Conservation (phyloP, 2,888 invertebrate species). For the Smittia sp. region DNA sequence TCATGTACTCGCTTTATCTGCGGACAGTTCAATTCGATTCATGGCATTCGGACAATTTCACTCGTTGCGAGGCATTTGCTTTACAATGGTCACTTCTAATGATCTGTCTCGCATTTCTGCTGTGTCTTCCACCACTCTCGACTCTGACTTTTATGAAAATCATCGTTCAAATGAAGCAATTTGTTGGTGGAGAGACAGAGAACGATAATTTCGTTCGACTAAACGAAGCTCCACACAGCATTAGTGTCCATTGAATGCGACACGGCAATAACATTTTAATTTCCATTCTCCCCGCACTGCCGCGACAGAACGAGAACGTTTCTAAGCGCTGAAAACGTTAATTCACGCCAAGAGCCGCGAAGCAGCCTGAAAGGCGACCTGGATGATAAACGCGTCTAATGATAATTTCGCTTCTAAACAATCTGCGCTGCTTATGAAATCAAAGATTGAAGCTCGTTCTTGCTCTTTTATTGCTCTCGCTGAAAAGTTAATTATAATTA, state of each 20-base stretch:
- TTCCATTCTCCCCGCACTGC: not conserved
- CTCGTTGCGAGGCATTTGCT: not conserved
- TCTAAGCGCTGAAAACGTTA: not conserved
- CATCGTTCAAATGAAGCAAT: constrained; percentile 18
- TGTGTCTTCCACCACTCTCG: not conserved
- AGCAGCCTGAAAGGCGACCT: constrained; percentile 7
- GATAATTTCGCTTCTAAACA: constrained; percentile 27
- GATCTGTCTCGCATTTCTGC: constrained; percentile 17
- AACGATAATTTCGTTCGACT: not conserved
- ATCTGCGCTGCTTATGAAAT: constrained; percentile 12
- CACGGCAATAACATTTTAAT: constrained; percentile 36
- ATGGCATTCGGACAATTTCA: not conserved
- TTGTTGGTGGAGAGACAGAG: not conserved
- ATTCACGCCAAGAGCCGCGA: constrained; percentile 3
- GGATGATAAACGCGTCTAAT: constrained; percentile 38
- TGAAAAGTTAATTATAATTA: constrained; percentile 41
- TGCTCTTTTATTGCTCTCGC: not conserved
- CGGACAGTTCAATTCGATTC: constrained; percentile 33
- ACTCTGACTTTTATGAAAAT: not conserved
- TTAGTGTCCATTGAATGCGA: constrained; percentile 35
- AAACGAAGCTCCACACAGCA: not conserved
- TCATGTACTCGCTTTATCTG: not conserved
- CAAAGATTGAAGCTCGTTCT: not conserved
- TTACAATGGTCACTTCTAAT: constrained; percentile 30
- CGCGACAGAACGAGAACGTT: not conserved